phyloP scores from a whole-genome alignment of 2,888 invertebrate genomes.

The Sminthurides aquaticus region DNA sequence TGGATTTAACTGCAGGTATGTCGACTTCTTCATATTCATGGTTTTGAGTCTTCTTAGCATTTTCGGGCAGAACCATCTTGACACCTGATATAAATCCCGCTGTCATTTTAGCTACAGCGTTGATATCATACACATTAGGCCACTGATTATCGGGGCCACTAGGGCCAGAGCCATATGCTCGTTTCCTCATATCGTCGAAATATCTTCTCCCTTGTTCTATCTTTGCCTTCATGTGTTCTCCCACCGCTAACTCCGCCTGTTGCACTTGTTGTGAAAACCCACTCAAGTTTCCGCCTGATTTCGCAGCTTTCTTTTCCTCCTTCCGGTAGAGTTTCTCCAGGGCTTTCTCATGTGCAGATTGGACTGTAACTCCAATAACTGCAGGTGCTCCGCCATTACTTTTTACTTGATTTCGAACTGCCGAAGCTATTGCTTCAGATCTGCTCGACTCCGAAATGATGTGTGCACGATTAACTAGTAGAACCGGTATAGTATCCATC shows the following conservation, averaged over 20 bases:
- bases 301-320: constrained; percentile 69
- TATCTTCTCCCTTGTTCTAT: constrained; percentile 5
- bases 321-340: constrained; percentile 68
- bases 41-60: constrained; percentile 63
- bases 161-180: background rate
- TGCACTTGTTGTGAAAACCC: constrained; percentile 11
- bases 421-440: constrained; percentile 43
- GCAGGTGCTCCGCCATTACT: constrained; percentile 32
- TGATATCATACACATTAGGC: constrained; percentile 82
- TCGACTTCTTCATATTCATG: constrained; percentile 77
- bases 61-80: constrained; percentile 71
- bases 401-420: constrained; percentile 32
- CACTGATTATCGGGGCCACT: constrained; percentile 52
- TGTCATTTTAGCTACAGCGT: constrained; percentile 58
- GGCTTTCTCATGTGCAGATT: constrained; percentile 74
- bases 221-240: constrained; percentile 11
- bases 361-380: constrained; percentile 59
- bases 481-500: constrained; percentile 63
- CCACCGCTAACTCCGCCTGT: constrained; percentile 29
- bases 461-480: constrained; percentile 56
- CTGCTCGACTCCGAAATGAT: constrained; percentile 46
- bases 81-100: constrained; percentile 68
- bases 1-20: constrained; percentile 62
- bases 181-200: background rate
- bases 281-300: constrained; percentile 46